phyloP scores from a whole-genome alignment of 1,140 invertebrate species.

The Anagrus nilaparvatae region DNA sequence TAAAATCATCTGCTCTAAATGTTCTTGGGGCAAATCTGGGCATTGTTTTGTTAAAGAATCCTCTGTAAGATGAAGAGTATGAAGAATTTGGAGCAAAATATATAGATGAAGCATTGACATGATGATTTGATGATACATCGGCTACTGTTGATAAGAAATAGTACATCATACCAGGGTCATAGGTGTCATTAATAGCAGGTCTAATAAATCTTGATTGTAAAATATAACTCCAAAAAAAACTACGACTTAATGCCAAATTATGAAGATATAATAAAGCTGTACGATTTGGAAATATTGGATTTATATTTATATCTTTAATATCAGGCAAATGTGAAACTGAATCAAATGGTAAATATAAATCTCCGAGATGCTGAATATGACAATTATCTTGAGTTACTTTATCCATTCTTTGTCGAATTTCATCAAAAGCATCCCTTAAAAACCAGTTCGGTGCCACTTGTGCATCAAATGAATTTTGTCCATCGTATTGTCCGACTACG shows the following conservation, averaged over 20 bases:
- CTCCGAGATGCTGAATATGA: conserved; percentile 70
- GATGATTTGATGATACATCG: conserved; percentile 85
- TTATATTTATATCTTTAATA: conserved; percentile 90
- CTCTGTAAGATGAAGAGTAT: conserved; percentile 88
- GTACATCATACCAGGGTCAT: conserved; percentile 97
- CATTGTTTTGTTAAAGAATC: conserved; percentile 95
- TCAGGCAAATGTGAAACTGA: conserved; percentile 85
- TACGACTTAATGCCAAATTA: conserved; percentile 88
- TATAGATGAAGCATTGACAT: conserved; percentile 86
- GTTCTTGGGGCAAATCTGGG: conserved; percentile 91
- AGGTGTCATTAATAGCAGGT: conserved; percentile 81
- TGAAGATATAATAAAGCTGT: conserved; percentile 87
- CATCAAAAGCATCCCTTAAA: conserved; percentile 75
- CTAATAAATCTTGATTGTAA: conserved; percentile 83
- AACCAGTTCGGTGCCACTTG: conserved; percentile 76
- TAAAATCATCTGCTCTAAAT: conserved; percentile 84
- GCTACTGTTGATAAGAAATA: conserved; percentile 91
- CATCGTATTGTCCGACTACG: conserved; percentile 46
- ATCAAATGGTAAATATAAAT: conserved; percentile 74
- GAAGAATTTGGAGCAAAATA: conserved; percentile 92
- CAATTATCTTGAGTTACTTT: conserved; percentile 79
- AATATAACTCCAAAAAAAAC: conserved; percentile 94
- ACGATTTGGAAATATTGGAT: conserved; percentile 90
- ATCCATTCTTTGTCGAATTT: conserved; percentile 70
- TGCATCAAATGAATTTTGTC: conserved; percentile 1